Evolutionary conservation across 2,888 invertebrate species (phyloP), one percentile per base, ranked within the genome.

Genomic region (Lepas anatifera): DNA sequence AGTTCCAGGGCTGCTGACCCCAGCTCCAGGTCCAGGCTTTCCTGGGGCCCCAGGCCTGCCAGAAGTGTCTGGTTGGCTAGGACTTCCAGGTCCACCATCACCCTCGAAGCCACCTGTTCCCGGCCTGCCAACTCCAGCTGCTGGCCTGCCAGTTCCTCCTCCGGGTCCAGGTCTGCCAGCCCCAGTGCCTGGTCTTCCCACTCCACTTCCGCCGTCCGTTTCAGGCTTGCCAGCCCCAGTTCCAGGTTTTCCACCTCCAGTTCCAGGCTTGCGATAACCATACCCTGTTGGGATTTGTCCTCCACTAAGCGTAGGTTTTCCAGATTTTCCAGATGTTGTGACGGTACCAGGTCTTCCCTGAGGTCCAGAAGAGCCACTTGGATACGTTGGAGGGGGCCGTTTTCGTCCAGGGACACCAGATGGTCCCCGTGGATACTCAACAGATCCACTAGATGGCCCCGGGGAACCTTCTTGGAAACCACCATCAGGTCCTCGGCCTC

Each of bases 71-170:
- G 50, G 50, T 50, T 8, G 8, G 25, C 50, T n/a, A 2, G 46
- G 50, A 8, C 3, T 48, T 32, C 58, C 32, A 35, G 41, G n/a
- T 52, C 43, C 48, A 39, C 68, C 66, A 27, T 39, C 52, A 18
- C 69, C 52, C 39, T 71, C 70, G 52, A n/a, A n/a, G n/a, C 70
- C 68, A 25, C 67, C 50, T 22, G 69, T 68, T 46, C 39, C 46
- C 41, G 37, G 48, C 64, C 67, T 70, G 35, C 67, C 43, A 27
- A 48, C 35, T 13, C 64, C 50, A 18, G 29, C 50, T 29, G 66
- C 64, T 46, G 71, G 70, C 68, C 68, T 68, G 25, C 37, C 43
- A 52, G 70, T 58, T 67, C 67, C 63, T 48, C 63, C 37, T 29
- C 48, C 37, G 18, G 35, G 27, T 18, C 70, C 66, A 13, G 32